Base-by-base conservation (phyloP, 2,888 invertebrate species). In the Melieria picta region DNA sequence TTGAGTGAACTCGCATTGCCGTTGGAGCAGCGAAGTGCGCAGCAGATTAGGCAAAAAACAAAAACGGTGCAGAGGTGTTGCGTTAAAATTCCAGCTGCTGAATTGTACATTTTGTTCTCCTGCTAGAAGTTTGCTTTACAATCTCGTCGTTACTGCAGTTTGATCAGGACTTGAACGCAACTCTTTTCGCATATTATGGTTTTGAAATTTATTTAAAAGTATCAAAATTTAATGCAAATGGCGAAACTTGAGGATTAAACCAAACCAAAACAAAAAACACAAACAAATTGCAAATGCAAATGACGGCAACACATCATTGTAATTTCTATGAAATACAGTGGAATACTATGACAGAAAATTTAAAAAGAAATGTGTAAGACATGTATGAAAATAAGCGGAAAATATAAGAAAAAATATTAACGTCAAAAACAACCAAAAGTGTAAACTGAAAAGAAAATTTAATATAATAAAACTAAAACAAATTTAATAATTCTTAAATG, bases 311-410 rank as follows among this genome's bases (percentile, higher is more conserved):
- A 74, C 75, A 72, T 76, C 78, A 77, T 78, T 79, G 80, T 79
- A 81, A 81, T 81, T 82, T 80, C 81, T 82, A 80, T 81, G 82
- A 80, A 81, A 81, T 82, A 81, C 82, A 78, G 71, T 76, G 75
- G 73, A 74, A 74, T 16, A 57, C 46, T 57, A 55, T 48, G 60
- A 62, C 45, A 70, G 64, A 57, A 10, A 47, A 69, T 52, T 55
- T 65, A 55, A 67, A 64, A 69, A 72, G 46, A 56, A 63, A 71
- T 67, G 62, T 65, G 67, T 57, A 70, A 48, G 60, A 50, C 62
- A 69, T 63, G 74, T 74, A 77, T 77, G 73, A 73, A 75, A 75
- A 78, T 69, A 66, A 74, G 67, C 67, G 74, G 61, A 61, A 71
- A 69, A 61, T 58, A 64, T 60, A 66, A 46, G 5, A 52, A 52